Evolutionary conservation across 2,113 vertebrate genomes (phyloP), one percentile per base, ranked within the genome.

Genomic region (Eulacestoma nigropectus): DNA sequence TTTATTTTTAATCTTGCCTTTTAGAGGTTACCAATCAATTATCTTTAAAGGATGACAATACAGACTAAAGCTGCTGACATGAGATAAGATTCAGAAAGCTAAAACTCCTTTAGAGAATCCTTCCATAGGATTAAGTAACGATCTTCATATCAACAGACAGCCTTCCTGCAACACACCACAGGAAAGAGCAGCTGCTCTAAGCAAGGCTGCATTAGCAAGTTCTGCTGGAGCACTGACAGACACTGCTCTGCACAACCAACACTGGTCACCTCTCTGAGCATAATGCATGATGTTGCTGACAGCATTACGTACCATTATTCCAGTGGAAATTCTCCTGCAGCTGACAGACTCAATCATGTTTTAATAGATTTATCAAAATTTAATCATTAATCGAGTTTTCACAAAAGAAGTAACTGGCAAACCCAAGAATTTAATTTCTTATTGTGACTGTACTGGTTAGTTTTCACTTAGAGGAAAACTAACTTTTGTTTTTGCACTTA

Each of bases 261-360:
- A 27, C 18, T 47, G 19, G 20, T 11, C 67, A 53, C 32, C n/a
- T n/a, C 3, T 2, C 5, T 0, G 13, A 63, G 60, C 37, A 59
- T 35, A 23, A 37, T 1, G 11, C 44, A 13, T 1, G 1, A 20
- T 4, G 20, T 6, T 8, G 29, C 3, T 55, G 33, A 33, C 55
- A 74, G 41, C 1, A 1, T 12, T 15, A 53, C 6, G 10, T 12
- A 35, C 42, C 47, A 30, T 27, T 63, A 68, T 17, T 68, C 33
- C 73, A 77, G 13, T n/a, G 26, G 9, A 42, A 68, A 12, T 32
- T 53, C 37, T 83, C 49, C 50, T 69, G 19, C 13, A 57, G 47
- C 1, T 49, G 17, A 42, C 35, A 87, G 62, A 25, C 17, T 73
- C 62, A 33, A 41, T 33, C 16, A 13, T 13, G 7, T 77, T 65